phyloP scores from a whole-genome alignment of 2,797 vertebrate species.

The Decapterus maruadsi region DNA sequence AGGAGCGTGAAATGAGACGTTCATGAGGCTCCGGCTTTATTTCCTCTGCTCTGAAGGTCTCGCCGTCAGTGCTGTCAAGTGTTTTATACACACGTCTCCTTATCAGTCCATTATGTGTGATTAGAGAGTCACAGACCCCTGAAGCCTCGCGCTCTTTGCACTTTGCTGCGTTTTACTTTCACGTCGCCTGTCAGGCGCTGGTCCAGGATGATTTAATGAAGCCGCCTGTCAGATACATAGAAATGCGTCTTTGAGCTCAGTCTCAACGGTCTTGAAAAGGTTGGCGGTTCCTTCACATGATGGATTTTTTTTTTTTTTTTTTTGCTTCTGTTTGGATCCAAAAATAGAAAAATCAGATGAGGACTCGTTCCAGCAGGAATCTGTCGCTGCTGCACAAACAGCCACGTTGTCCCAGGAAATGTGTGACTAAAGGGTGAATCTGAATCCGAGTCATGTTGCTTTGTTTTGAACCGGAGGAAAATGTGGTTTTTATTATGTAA shows the following conservation, averaged over 20 bases:
- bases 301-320: neutral
- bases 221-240: too few relatives aligned
- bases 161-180: too few relatives aligned
- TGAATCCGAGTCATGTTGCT: neutral
- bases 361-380: neutral
- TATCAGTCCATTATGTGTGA: neutral
- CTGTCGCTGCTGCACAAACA: neutral
- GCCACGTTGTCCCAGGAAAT: neutral
- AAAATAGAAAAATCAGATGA: neutral
- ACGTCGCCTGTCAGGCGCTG: too few relatives aligned
- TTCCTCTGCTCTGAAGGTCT: conserved; percentile 1
- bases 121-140: neutral
- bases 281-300: neutral
- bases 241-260: too few relatives aligned
- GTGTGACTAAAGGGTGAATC: neutral
- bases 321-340: neutral
- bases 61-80: neutral
- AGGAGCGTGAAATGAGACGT: conserved; percentile 12
- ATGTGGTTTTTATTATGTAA: neutral
- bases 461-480: neutral
- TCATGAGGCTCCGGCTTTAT: neutral
- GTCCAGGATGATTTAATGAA: too few relatives aligned
- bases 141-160: too few relatives aligned
- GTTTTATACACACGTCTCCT: neutral
- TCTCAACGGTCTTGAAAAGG: neutral